Evolutionary conservation across 2,113 vertebrate species (phyloP).

Genomic region (Cichladusa arquata): DNA sequence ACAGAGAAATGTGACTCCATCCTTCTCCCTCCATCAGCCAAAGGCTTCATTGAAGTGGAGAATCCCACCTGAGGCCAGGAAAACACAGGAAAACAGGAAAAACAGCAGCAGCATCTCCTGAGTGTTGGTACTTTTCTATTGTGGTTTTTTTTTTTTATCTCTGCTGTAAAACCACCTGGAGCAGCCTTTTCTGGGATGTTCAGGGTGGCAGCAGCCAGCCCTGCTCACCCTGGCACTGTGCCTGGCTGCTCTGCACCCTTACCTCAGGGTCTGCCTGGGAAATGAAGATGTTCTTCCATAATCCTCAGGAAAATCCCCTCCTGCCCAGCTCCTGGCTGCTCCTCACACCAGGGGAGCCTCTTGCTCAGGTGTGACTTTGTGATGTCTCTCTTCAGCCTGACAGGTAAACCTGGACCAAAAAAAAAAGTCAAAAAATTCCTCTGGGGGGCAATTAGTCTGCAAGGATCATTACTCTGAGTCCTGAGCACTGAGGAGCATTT

Average conservation of each 20-base stretch:
- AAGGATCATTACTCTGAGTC: neutral
- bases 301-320: neutral
- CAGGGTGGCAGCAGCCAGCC: neutral
- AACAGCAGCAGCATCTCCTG: neutral
- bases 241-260: rapidly evolving
- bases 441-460: neutral
- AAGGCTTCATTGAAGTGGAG: neutral
- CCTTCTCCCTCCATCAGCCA: neutral
- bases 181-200: neutral
- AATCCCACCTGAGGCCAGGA: neutral
- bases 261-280: neutral
- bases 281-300: neutral
- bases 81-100: neutral
- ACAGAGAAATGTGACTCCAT: neutral
- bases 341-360: neutral
- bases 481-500: neutral
- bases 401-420: neutral
- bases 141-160: neutral
- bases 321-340: neutral
- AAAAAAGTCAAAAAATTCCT: neutral
- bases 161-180: neutral
- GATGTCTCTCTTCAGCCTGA: neutral
- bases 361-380: neutral
- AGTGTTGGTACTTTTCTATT: neutral
- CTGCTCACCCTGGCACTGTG: neutral